Evolutionary conservation across 2,113 vertebrate species (phyloP).

Genomic region (Melierax canorus): DNA sequence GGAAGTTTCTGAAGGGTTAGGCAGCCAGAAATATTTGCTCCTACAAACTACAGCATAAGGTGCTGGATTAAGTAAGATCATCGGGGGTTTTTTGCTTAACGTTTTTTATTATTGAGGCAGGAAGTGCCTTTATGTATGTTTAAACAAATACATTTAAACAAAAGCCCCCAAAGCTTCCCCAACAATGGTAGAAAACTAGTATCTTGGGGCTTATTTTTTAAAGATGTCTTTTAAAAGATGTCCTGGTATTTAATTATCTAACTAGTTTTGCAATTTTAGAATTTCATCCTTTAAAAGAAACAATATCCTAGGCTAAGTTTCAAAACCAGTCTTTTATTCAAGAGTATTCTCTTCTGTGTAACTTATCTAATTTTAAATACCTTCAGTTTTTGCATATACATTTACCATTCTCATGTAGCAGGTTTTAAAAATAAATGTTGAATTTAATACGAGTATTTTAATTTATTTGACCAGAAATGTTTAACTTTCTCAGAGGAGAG

Average conservation of each 20-base stretch:
- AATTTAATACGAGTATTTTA: background rate
- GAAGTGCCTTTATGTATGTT: background rate
- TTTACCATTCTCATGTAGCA: background rate
- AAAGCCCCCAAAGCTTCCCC: background rate
- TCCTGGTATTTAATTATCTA: background rate
- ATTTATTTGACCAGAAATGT: conserved; percentile 36
- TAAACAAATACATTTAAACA: background rate
- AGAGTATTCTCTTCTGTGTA: background rate
- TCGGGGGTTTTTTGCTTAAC: background rate
- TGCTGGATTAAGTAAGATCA: background rate
- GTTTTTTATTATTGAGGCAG: background rate
- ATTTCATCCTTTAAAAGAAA: background rate
- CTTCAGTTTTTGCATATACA: background rate
- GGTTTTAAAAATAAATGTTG: conserved; percentile 3
- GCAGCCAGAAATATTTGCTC: background rate
- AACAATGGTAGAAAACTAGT: background rate
- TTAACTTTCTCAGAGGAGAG: conserved; percentile 19
- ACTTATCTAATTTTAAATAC: background rate
- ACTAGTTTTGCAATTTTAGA: background rate
- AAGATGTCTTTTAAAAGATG: background rate
- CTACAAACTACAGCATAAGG: background rate
- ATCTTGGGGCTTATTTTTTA: background rate
- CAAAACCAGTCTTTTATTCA: background rate
- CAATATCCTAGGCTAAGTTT: background rate
- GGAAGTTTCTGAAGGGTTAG: background rate